Conservation (phyloP, 2,888 invertebrate species). For the Parelbella ahira region DNA sequence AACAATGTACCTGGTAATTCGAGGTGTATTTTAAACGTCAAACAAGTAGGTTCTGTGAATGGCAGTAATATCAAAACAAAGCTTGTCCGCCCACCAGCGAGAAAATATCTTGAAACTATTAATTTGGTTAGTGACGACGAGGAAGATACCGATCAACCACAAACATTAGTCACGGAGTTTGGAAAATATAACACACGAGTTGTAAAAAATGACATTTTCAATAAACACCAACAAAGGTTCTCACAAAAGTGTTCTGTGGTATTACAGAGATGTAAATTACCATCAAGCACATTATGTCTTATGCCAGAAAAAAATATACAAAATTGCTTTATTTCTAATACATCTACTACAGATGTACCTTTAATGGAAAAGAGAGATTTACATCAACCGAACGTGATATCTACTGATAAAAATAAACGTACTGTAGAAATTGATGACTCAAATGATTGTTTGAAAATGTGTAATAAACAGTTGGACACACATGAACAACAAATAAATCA, state of each 20-base stretch:
- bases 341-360: too few relatives aligned
- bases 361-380: too few relatives aligned
- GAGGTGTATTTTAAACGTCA: conserved; percentile 52
- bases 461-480: too few relatives aligned
- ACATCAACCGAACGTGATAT: background rate
- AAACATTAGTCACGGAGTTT: conserved; percentile 49
- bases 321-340: too few relatives aligned
- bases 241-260: conserved; percentile 47
- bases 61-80: conserved; percentile 31
- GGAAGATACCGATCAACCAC: conserved; percentile 32
- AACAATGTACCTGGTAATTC: conserved; percentile 40
- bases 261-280: conserved; percentile 36
- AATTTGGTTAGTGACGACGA: conserved; percentile 68
- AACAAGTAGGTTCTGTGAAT: conserved; percentile 38
- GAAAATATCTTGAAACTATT: conserved; percentile 47
- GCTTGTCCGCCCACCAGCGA: conserved; percentile 7
- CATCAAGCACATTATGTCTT: background rate
- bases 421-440: conserved; percentile 56
- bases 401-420: conserved; percentile 27
- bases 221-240: conserved; percentile 51
- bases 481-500: too few relatives aligned
- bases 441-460: too few relatives aligned
- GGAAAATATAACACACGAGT: conserved; percentile 45
- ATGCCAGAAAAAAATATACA: background rate
- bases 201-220: conserved; percentile 36